phyloP scores from a whole-genome alignment of 1,140 invertebrate species.

The Rhynchophorus ferrugineus region DNA sequence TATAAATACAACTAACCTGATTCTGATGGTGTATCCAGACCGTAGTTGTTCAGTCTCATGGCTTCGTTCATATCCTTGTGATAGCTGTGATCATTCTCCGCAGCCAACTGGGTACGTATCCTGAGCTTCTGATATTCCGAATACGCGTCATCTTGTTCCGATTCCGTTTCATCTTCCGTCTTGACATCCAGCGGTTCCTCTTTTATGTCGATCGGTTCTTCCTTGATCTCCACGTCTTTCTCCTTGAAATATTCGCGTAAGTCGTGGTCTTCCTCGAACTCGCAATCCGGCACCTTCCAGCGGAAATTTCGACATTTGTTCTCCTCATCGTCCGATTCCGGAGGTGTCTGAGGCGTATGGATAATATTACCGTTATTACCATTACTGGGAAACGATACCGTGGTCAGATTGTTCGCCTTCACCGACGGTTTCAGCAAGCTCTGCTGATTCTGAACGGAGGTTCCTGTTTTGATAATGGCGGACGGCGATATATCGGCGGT shows the following conservation, averaged over 20 bases:
- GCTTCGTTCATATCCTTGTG: conserved; percentile 48
- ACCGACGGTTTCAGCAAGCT: conserved; percentile 25
- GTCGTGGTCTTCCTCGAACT: conserved; percentile 27
- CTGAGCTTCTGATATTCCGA: conserved; percentile 29
- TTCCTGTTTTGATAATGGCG: not conserved
- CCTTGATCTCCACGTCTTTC: conserved; percentile 34
- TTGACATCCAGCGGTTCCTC: conserved; percentile 31
- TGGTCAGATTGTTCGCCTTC: conserved; percentile 16
- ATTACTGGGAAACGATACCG: conserved; percentile 13
- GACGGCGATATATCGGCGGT: conserved; percentile 1
- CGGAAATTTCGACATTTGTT: conserved; percentile 28
- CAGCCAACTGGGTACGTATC: conserved; percentile 16
- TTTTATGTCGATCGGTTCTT: conserved; percentile 31
- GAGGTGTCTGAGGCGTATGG: conserved; percentile 35
- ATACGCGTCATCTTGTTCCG: conserved; percentile 31
- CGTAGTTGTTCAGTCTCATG: conserved; percentile 48
- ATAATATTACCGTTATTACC: not conserved
- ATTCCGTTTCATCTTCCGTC: conserved; percentile 30
- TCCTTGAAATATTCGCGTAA: conserved; percentile 28
- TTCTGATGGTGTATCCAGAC: conserved; percentile 76
- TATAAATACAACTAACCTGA: conserved; percentile 82
- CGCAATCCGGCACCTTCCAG: conserved; percentile 30
- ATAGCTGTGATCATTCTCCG: conserved; percentile 60
- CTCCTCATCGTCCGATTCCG: conserved; percentile 40
- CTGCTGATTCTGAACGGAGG: conserved; percentile 18